Evolutionary conservation across 2,113 vertebrate species (phyloP).

Genomic region (Gymnocephalus cernua): DNA sequence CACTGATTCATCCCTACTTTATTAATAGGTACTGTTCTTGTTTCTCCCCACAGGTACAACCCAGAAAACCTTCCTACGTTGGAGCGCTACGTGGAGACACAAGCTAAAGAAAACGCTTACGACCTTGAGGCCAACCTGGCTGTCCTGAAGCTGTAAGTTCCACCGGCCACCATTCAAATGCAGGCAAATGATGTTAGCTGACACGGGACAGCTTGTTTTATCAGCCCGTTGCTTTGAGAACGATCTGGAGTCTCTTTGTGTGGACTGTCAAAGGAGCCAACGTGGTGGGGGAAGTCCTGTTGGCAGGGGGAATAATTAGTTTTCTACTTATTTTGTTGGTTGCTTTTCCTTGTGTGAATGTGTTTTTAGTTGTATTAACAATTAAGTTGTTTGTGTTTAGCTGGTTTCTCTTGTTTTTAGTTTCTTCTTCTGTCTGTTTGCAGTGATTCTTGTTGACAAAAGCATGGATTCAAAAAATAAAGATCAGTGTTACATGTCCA

Average conservation of each 20-base stretch:
- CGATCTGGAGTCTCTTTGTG: too few relatives aligned
- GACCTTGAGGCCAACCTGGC: conserved; percentile 95
- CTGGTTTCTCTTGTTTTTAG: neutral
- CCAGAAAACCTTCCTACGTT: conserved; percentile 92
- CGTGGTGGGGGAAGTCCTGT: neutral
- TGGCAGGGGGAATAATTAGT: neutral
- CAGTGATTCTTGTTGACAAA: neutral
- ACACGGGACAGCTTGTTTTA: too few relatives aligned
- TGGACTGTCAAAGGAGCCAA: neutral
- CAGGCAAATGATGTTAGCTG: neutral
- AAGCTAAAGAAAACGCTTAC: conserved; percentile 92
- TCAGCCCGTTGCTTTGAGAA: neutral
- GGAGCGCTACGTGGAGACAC: conserved; percentile 94
- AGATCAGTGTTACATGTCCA: too few relatives aligned
- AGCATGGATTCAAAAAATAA: neutral
- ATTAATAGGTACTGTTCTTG: neutral
- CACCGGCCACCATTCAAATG: neutral
- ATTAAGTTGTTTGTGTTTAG: neutral
- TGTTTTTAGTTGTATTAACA: neutral
- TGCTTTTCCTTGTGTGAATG: neutral
- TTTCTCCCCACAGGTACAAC: conserved; percentile 86
- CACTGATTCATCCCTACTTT: too few relatives aligned
- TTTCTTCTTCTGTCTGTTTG: too few relatives aligned
- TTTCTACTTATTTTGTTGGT: neutral
- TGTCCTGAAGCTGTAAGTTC: conserved; percentile 92